Evolutionary conservation across 2,888 invertebrate species (phyloP).

Genomic region (Drosophila anceps): DNA sequence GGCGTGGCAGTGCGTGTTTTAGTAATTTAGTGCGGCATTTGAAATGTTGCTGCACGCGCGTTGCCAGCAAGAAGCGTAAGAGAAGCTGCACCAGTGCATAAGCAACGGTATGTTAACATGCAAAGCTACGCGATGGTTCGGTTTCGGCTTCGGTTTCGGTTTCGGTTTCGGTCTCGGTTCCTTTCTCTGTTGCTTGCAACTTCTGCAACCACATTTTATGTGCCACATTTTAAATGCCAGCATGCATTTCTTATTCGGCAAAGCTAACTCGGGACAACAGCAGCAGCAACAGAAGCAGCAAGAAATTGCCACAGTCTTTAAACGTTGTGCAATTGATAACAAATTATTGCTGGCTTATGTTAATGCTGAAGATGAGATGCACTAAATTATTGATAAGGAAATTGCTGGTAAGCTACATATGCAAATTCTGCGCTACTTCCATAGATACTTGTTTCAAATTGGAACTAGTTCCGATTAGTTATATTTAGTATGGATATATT

Average conservation of each 20-base stretch:
- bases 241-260: constrained; percentile 42
- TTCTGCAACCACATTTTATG: constrained; percentile 46
- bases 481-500: neutral
- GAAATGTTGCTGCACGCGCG: constrained; percentile 54
- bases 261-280: neutral
- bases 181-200: constrained; percentile 17
- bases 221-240: constrained; percentile 35
- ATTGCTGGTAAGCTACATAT: neutral
- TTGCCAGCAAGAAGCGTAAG: neutral
- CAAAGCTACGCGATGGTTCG: constrained; percentile 38
- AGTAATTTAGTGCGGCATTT: constrained; percentile 71
- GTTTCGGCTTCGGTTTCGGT: constrained; percentile 7
- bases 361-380: neutral
- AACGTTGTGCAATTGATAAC: constrained; percentile 9
- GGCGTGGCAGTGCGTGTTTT: constrained; percentile 49
- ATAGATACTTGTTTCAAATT: too few relatives aligned
- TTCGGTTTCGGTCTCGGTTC: constrained; percentile 1
- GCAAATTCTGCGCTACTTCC: too few relatives aligned
- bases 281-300: neutral
- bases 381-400: neutral
- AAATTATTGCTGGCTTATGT: neutral
- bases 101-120: constrained; percentile 54
- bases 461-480: too few relatives aligned
- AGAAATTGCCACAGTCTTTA: constrained; percentile 4
- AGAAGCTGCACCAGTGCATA: constrained; percentile 9